Base-by-base conservation (phyloP, 2,797 vertebrate species). In the Crotalus adamanteus region DNA sequence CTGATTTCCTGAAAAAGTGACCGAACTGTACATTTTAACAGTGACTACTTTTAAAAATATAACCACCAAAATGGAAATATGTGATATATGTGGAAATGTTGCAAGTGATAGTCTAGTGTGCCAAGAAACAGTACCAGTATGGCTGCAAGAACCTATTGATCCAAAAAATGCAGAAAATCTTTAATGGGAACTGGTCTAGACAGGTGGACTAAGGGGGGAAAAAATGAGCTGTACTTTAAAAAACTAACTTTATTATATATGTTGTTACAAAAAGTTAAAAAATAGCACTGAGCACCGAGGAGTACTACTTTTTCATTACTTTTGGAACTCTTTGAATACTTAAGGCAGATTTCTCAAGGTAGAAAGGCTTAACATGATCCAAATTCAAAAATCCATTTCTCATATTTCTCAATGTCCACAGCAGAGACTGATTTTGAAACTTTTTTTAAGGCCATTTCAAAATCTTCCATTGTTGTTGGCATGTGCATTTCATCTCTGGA, bases 391-490 rank as follows among this genome's bases (percentile, higher is more conserved):
- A 99, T 99, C 99, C 99, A 99, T 96, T 99, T 99, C 88, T 99
- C 99, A 0, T 99, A 99, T 97, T 99, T 99, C 96, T 99, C 99
- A 96, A 99, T 98, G 97, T 99, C 99, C 0, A 97, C 93, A 47
- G 98, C 99, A 73, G 98, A 99, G 69, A 99, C 99, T 0, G 99
- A 99, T 93, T 99, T 99, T 73, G 99, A 99, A 92, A 99, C 99
- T 95, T 99, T 99, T 96, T 97, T 99, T 94, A 99, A 98, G 63
- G 99, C 98, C 0, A 98, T 98, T 97, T 99, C 98, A 94, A 99
- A 99, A 97, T 99, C 99, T 94, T 99, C 99, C 99, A 99, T 99
- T 91, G 99, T 99, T 65, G 99, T 99, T 83, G 99, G 99, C 99
- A 99, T 99, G 97, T 99, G 99, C 99, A 99, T 99, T 97, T 99